A percentile compares a stretch with the other conserved stretches of the same genome.
These are phyloP conservation scores for Diorhabda sublineata DNA, from an alignment of 1,140 invertebrate species.

Conservation along the genomic window DNA sequence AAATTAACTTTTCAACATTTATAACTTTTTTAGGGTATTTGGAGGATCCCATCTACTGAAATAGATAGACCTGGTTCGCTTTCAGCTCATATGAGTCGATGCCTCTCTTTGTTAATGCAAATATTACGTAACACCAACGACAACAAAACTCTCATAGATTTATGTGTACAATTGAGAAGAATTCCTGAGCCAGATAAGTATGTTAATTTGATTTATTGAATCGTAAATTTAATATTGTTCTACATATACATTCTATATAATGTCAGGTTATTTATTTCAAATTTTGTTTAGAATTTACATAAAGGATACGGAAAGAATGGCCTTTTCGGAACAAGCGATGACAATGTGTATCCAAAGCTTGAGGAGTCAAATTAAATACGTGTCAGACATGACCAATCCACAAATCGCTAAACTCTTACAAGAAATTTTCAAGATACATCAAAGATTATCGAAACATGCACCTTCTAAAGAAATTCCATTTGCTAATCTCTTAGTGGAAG, in stretches of 20 bases:
- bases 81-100: conserved; percentile 83
- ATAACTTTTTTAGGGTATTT: conserved; percentile 64
- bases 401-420: conserved; percentile 49
- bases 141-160: conserved; percentile 72
- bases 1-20: conserved; percentile 4
- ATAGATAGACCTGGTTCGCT: conserved; percentile 90
- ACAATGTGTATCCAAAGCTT: conserved; percentile 63
- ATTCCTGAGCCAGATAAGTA: conserved; percentile 80
- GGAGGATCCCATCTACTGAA: conserved; percentile 85
- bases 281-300: conserved; percentile 64
- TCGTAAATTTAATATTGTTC: no score
- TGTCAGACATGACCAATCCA: conserved; percentile 31
- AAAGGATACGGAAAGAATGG: conserved; percentile 71
- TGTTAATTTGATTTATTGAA: no score
- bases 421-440: conserved; percentile 61
- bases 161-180: conserved; percentile 73
- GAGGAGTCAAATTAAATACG: conserved; percentile 45
- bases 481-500: conserved; percentile 56
- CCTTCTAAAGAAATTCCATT: conserved; percentile 55
- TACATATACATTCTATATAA: no score
- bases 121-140: conserved; percentile 76
- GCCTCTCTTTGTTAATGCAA: conserved; percentile 75
- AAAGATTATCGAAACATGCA: conserved; percentile 57
- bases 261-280: not conserved
- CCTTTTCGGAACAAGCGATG: conserved; percentile 70